Evolutionary conservation across 1,140 invertebrate species (phyloP).

Genomic region (Panagrolaimus sp.): DNA sequence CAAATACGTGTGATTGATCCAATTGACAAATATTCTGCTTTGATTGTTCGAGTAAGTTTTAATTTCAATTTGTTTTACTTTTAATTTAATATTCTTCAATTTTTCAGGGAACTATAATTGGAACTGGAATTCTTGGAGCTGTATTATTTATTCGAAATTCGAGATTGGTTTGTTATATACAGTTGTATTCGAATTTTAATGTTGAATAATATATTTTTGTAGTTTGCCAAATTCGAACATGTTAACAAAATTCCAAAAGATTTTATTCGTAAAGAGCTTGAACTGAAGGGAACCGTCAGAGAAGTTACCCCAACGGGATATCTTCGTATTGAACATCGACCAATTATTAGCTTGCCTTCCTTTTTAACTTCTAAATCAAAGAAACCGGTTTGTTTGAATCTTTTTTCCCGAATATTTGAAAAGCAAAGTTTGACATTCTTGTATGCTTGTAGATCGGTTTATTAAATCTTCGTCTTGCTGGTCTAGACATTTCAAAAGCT

Average conservation of each 20-base stretch:
- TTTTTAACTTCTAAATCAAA: constrained; percentile 30
- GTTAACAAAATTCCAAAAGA: constrained; percentile 54
- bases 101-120: constrained; percentile 51
- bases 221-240: constrained; percentile 54
- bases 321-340: constrained; percentile 50
- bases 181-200: not conserved
- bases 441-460: constrained; percentile 41
- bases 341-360: constrained; percentile 43
- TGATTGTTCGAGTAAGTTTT: constrained; percentile 36
- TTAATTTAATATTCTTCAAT: not conserved
- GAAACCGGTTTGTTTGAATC: constrained; percentile 24
- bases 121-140: constrained; percentile 42
- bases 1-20: constrained; percentile 29
- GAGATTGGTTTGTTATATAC: constrained; percentile 34
- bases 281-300: constrained; percentile 48
- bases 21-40: constrained; percentile 35
- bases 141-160: constrained; percentile 48
- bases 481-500: constrained; percentile 51
- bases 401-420: not conserved
- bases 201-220: constrained; percentile 2
- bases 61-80: not conserved
- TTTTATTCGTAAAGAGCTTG: constrained; percentile 53
- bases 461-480: constrained; percentile 52
- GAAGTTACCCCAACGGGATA: constrained; percentile 44
- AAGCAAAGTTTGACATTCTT: constrained; percentile 1